Evolutionary conservation across 2,888 invertebrate genomes (phyloP), one percentile per base, ranked within the genome.

Genomic region (Cordilura impudica): DNA sequence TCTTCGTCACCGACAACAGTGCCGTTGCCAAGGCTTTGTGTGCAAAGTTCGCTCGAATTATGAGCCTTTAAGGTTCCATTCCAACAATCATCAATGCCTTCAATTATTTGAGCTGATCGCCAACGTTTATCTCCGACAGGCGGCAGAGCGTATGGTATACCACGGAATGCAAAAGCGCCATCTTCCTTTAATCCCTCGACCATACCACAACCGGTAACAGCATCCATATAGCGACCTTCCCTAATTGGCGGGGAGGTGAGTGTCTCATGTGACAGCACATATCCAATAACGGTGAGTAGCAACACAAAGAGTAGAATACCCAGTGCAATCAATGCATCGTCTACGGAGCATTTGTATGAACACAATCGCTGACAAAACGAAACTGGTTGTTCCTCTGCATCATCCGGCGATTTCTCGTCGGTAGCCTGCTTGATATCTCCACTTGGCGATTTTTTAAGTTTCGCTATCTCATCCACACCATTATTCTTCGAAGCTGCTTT

Each of bases 131-230:
- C 92, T 2, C 91, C 92, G 0, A 94, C 86, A 0, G 96, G 96
- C 4, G 95, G 94, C 19, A 93, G 89, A 2, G 96, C 96, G 87
- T 94, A 96, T 0, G 96, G 96, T 76, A 96, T 94, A 66, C 95
- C 95, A 53, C 94, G 93, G 89, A 96, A 96, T 12, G 94, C 94
- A 84, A 94, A 94, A 0, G 94, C 94, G 39, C 94, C 94, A 84
- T 95, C 95, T 84, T 95, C 94, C 78, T 95, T 90, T 49, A 95
- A 89, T 16, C 96, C 96, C 90, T 96, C 94, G 21, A 96, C 94
- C 78, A 91, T 91, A 61, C 96, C 96, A 86, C 96, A 96, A 43
- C 94, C 92, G 1, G 95, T 95, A 51, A 94, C 91, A 0, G 96
- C 94, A 63, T 93, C 92, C 19, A 95, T 92, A 85, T 91, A 95